A percentile compares a stretch with the other conserved stretches of the same genome.
Evolutionary conservation across 37 sponge, comb jelly and placozoan species (phyloP).

Genomic region (Spongilla lacustris): DNA sequence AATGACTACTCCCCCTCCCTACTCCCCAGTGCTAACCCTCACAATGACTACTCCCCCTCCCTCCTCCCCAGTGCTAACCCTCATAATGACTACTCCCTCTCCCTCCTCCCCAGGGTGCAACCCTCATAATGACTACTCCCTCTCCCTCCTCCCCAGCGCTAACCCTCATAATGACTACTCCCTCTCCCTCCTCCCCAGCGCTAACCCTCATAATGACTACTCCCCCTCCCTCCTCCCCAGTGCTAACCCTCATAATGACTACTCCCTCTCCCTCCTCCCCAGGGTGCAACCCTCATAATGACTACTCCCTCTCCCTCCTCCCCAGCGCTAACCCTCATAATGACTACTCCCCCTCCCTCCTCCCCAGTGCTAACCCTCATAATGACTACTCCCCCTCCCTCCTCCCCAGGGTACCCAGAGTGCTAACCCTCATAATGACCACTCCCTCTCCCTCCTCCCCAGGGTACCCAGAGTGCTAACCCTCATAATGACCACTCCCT

Average conservation of each 20-base stretch:
- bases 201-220: conserved; percentile 98
- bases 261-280: conserved; percentile 43
- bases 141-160: conserved; percentile 86
- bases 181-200: conserved; percentile 40
- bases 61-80: conserved; percentile 76
- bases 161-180: conserved; percentile 98
- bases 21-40: conserved; percentile 82
- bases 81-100: conserved; percentile 94
- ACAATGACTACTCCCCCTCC: conserved; percentile 91
- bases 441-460: conserved; percentile 43
- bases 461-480: conserved; percentile 92
- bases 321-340: conserved; percentile 97
- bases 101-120: conserved; percentile 51
- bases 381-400: conserved; percentile 87
- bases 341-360: conserved; percentile 76
- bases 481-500: conserved; percentile 97
- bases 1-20: conserved; percentile 87
- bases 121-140: no score
- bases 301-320: no score
- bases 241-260: conserved; percentile 97
- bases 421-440: conserved; percentile 97
- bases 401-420: conserved; percentile 81
- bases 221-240: conserved; percentile 49
- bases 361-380: conserved; percentile 88
- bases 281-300: no score